phyloP scores from a whole-genome alignment of 2,113 vertebrate genomes.

The Colinus virginianus region DNA sequence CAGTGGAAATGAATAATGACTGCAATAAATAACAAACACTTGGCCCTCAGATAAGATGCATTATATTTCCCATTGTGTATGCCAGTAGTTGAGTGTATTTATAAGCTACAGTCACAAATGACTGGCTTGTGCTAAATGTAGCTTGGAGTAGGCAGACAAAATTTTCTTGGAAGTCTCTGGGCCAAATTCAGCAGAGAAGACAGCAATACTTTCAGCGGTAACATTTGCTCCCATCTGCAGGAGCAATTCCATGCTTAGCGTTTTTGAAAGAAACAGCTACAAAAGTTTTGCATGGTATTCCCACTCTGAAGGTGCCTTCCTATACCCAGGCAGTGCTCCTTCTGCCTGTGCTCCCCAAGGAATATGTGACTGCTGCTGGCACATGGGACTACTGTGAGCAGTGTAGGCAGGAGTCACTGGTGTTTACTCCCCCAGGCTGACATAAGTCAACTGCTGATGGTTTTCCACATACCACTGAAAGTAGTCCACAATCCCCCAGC shows the following conservation, averaged over 20 bases:
- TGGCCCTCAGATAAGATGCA: slow-evolving; percentile 32
- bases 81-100: slow-evolving; percentile 47
- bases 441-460: background rate
- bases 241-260: background rate
- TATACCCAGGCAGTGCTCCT: background rate
- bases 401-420: background rate
- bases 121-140: slow-evolving; percentile 59
- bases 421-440: background rate
- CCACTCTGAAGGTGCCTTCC: background rate
- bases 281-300: background rate
- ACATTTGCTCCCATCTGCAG: background rate
- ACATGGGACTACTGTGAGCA: background rate
- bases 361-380: rapidly evolving
- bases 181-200: background rate
- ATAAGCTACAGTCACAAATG: slow-evolving; percentile 64
- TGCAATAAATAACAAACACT: slow-evolving; percentile 48
- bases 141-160: slow-evolving; percentile 55
- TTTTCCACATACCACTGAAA: background rate
- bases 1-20: slow-evolving; percentile 30
- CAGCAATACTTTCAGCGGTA: slow-evolving; percentile 1
- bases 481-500: background rate
- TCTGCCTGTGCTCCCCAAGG: background rate
- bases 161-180: slow-evolving; percentile 55
- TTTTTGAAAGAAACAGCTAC: background rate
- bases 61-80: slow-evolving; percentile 39